A percentile compares a stretch with the other conserved stretches of the same genome.
Evolutionary conservation across 1,140 invertebrate species (phyloP).

Genomic region (Camponotus floridanus): DNA sequence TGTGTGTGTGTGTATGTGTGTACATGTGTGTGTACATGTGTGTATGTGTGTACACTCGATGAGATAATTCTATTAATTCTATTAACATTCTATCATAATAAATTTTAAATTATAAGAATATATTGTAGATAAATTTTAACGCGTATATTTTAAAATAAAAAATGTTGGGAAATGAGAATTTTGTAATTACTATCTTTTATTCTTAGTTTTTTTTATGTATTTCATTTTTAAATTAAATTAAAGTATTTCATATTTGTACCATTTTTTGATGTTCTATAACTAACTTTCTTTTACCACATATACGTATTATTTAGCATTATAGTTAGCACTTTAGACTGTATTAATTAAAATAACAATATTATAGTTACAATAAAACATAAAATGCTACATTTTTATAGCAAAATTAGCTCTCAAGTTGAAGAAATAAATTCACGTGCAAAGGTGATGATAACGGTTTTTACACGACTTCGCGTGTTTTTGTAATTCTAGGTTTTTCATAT

Average conservation of each 20-base stretch:
- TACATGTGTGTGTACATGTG: no score
- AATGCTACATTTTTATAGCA: neutral
- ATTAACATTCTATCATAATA: neutral
- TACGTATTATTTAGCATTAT: slow-evolving; percentile 3
- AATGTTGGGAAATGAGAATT: neutral
- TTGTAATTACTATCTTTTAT: neutral
- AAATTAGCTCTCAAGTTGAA: neutral
- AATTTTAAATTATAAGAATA: neutral
- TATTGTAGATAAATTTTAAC: neutral
- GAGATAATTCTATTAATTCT: neutral
- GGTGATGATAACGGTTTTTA: neutral
- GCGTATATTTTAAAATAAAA: neutral
- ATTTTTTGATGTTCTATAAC: slow-evolving; percentile 11
- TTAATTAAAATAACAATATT: neutral
- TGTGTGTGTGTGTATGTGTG: no score
- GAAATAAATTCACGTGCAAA: neutral
- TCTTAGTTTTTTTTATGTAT: neutral
- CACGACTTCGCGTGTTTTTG: slow-evolving; percentile 11
- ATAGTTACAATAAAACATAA: neutral
- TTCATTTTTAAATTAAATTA: neutral
- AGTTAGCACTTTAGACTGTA: no score
- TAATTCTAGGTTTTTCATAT: slow-evolving; percentile 34
- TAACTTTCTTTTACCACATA: slow-evolving; percentile 6
- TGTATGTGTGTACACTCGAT: no score
- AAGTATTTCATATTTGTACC: neutral